These are phyloP conservation scores for Tolmerus cingulatus DNA, from an alignment of 2,888 invertebrate genomes.

Conservation along the genomic window DNA sequence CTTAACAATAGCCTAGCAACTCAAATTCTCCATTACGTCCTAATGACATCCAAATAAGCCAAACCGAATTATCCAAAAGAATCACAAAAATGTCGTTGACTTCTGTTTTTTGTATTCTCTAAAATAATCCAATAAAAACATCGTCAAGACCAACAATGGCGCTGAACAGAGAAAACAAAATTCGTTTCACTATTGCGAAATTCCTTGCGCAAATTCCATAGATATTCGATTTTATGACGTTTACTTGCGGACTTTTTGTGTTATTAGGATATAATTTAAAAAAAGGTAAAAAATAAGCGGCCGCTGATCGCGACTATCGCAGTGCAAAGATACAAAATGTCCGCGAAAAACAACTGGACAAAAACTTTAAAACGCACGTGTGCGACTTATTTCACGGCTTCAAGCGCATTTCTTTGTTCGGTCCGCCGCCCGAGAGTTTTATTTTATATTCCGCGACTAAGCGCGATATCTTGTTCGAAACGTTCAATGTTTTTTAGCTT, in stretches of 20 bases:
- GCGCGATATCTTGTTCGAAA: background rate
- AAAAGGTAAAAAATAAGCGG: background rate
- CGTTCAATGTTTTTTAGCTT: background rate
- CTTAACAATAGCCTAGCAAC: background rate
- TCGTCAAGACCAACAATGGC: background rate
- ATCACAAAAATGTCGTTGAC: background rate
- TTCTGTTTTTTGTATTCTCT: background rate
- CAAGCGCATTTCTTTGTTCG: conserved; percentile 31
- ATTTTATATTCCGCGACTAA: background rate
- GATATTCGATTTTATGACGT: conserved; percentile 1
- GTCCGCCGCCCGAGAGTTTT: background rate
- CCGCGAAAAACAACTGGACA: background rate
- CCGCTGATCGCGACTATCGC: background rate
- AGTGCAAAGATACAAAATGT: background rate
- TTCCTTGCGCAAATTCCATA: background rate
- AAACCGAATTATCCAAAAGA: background rate
- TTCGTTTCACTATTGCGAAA: background rate
- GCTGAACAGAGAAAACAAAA: background rate
- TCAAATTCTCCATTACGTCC: background rate
- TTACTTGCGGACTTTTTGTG: background rate
- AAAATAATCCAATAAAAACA: background rate
- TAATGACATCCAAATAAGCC: background rate
- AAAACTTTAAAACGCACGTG: conserved; percentile 28
- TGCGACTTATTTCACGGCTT: background rate
- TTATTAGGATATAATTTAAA: background rate